A percentile compares a stretch with the other conserved stretches of the same genome.
Conservation (phyloP, 2,113 vertebrate species). For the Stegastes partitus region DNA sequence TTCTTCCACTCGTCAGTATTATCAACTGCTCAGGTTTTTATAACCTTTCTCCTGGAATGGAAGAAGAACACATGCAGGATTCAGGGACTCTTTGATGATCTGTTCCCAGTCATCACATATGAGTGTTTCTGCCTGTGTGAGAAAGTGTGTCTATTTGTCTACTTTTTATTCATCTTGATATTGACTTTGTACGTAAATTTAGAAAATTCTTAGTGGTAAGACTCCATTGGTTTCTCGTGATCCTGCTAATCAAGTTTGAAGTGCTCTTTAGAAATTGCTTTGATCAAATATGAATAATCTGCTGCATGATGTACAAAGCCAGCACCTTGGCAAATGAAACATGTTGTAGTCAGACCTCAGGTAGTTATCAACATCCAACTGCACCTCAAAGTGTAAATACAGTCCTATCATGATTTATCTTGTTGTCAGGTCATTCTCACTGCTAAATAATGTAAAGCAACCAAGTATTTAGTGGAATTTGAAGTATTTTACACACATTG, state of each 20-base stretch:
- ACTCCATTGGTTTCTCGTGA: background rate
- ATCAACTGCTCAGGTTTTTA: conserved; percentile 11
- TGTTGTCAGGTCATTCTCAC: too few species aligned
- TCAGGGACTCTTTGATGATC: conserved; percentile 34
- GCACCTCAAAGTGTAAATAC: too few species aligned
- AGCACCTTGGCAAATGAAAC: background rate
- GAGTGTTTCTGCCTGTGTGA: background rate
- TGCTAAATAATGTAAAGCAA: background rate
- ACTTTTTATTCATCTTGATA: conserved; percentile 14
- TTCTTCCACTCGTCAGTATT: conserved; percentile 9
- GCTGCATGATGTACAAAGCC: background rate
- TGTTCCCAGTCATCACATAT: conserved; percentile 20
- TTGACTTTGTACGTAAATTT: background rate
- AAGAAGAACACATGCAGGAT: conserved; percentile 36
- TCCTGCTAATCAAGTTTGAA: conserved; percentile 4
- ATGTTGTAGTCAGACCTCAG: background rate
- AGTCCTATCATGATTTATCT: background rate
- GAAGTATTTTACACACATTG: background rate
- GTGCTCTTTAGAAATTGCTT: conserved; percentile 6
- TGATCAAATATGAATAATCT: conserved; percentile 11
- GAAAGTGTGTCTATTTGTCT: background rate
- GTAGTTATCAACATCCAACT: background rate
- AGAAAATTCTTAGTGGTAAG: conserved; percentile 6
- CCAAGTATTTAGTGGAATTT: background rate
- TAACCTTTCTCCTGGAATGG: conserved; percentile 16